Conservation (phyloP, 2,113 vertebrate genomes). For the Burhinus bistriatus region DNA sequence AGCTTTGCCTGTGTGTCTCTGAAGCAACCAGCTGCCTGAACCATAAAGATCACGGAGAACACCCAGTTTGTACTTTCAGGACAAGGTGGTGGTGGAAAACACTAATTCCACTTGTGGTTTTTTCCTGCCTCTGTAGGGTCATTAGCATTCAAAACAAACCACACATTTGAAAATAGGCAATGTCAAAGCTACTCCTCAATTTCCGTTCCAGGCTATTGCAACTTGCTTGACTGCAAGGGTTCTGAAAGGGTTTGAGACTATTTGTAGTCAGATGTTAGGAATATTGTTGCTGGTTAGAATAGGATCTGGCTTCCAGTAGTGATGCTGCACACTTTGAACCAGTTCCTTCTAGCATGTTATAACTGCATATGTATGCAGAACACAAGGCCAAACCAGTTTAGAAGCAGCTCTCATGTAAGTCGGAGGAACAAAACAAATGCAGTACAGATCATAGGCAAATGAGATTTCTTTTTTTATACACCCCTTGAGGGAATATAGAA, state of each 20-base stretch:
- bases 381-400: not conserved
- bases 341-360: not conserved
- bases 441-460: not conserved
- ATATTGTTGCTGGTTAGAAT: not conserved
- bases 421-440: not conserved
- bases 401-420: not conserved
- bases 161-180: not conserved
- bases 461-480: not conserved
- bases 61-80: not conserved
- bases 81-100: not conserved
- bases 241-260: not conserved
- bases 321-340: not conserved
- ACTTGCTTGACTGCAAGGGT: not conserved
- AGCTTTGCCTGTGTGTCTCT: slow-evolving; percentile 26
- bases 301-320: not conserved
- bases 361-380: not conserved
- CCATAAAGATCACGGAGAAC: slow-evolving; percentile 22
- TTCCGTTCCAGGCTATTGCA: not conserved
- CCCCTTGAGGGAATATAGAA: not conserved
- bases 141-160: not conserved
- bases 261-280: not conserved
- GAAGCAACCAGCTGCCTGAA: slow-evolving; percentile 45
- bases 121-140: not conserved
- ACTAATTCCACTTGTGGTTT: not conserved
- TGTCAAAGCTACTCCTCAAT: not conserved